Percentiles rank a stretch among this genome's conserved stretches.
phyloP scores from a whole-genome alignment of 2,888 invertebrate species.

The Elegia similella region DNA sequence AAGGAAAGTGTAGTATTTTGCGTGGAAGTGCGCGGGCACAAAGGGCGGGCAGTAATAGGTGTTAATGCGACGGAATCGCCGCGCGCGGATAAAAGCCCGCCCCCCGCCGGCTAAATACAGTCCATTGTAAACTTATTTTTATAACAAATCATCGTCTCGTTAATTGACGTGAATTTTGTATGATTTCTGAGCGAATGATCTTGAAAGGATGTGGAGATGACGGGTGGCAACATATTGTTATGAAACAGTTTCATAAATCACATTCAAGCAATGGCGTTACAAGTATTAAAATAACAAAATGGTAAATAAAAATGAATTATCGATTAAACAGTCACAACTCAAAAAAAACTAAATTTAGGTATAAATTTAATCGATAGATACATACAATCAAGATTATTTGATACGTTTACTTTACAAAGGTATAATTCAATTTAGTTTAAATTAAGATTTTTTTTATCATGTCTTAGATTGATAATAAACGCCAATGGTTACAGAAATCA shows the following conservation, averaged over 20 bases:
- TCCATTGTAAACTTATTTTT: constrained; percentile 49
- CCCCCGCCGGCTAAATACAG: constrained; percentile 29
- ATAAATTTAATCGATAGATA: no score
- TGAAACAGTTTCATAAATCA: neutral
- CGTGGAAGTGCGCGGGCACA: constrained; percentile 62
- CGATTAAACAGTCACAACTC: no score
- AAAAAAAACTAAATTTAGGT: no score
- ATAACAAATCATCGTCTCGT: constrained; percentile 69
- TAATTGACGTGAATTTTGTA: constrained; percentile 64
- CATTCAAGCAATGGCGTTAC: neutral
- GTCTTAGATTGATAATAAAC: no score
- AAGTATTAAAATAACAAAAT: no score
- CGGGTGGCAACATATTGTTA: neutral
- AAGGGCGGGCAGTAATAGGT: constrained; percentile 67
- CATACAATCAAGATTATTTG: no score
- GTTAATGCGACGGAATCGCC: constrained; percentile 72
- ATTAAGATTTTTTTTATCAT: no score
- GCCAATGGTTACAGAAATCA: no score
- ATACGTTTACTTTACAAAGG: no score
- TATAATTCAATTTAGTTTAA: no score
- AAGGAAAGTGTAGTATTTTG: constrained; percentile 78
- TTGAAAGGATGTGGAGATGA: constrained; percentile 24
- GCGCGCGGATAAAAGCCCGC: constrained; percentile 58
- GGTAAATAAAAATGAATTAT: no score
- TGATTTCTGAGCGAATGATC: constrained; percentile 52